These are phyloP conservation scores for Pampusana beccarii DNA, from an alignment of 2,113 vertebrate genomes.

Conservation along the genomic window DNA sequence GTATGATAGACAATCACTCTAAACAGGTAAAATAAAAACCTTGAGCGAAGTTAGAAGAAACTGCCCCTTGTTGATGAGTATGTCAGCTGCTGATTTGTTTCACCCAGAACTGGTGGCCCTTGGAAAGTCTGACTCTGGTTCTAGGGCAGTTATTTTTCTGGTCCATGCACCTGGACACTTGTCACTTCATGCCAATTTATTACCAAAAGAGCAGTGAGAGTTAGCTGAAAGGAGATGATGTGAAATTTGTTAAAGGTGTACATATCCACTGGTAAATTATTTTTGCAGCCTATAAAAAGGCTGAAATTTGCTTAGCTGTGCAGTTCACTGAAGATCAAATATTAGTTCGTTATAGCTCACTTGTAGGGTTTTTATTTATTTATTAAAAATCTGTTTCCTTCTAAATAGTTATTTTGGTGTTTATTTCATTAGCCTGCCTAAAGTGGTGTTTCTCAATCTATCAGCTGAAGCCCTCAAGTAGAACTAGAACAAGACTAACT, in stretches of 20 bases:
- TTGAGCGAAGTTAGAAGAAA: neutral
- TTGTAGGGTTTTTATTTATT: neutral
- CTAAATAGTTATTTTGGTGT: neutral
- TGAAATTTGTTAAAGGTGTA: neutral
- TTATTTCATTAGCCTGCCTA: neutral
- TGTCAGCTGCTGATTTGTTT: neutral
- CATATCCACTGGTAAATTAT: neutral
- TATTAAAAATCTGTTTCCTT: neutral
- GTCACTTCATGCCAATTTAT: neutral
- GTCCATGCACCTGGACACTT: neutral
- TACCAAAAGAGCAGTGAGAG: neutral
- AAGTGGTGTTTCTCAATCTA: neutral
- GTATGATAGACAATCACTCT: slow-evolving; percentile 97
- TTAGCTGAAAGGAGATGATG: neutral
- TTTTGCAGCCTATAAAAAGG: neutral
- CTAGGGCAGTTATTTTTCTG: neutral
- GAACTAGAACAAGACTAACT: neutral
- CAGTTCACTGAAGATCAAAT: neutral
- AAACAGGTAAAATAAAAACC: slow-evolving; percentile 85
- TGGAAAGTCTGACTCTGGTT: neutral
- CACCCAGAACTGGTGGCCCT: neutral
- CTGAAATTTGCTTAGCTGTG: neutral
- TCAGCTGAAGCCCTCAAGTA: neutral
- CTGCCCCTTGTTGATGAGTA: accelerated
- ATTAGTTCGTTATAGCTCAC: neutral